Conservation (phyloP, 2,797 vertebrate species). For the Leucoraja ocellata region DNA sequence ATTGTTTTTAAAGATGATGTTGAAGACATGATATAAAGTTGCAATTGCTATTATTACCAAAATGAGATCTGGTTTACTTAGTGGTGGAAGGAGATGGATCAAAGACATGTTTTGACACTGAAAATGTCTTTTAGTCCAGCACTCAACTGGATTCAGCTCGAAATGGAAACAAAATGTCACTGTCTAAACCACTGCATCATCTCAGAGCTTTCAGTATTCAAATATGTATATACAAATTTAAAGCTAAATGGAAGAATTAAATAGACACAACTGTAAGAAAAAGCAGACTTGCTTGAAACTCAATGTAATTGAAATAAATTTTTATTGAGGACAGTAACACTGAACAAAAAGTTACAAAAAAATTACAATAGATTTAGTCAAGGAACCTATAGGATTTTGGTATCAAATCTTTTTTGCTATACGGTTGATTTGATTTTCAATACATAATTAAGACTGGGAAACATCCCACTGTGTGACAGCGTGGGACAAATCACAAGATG, state of each 20-base stretch:
- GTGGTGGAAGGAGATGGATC: neutral
- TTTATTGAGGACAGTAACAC: conserved; percentile 36
- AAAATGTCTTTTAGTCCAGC: neutral
- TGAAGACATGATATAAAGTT: neutral
- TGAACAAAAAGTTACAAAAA: conserved; percentile 33
- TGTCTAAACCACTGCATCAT: neutral
- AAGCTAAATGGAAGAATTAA: neutral
- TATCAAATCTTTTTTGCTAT: neutral
- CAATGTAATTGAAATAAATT: conserved; percentile 37
- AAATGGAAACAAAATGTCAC: neutral
- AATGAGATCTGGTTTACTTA: neutral
- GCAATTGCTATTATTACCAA: neutral
- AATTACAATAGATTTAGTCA: conserved; percentile 15
- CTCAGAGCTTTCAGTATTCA: neutral
- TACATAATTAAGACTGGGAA: conserved; percentile 24
- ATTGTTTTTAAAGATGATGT: neutral
- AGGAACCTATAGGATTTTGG: conserved; percentile 14
- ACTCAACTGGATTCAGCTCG: neutral
- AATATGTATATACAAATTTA: neutral
- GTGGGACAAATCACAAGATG: neutral
- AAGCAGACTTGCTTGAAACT: neutral
- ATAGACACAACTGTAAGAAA: neutral
- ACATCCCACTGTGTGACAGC: neutral
- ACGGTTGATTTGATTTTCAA: conserved; percentile 21
- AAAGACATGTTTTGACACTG: neutral